These are phyloP conservation scores for Petrocephalus schoutedeni DNA, from an alignment of 2,797 vertebrate genomes.

Conservation along the genomic window DNA sequence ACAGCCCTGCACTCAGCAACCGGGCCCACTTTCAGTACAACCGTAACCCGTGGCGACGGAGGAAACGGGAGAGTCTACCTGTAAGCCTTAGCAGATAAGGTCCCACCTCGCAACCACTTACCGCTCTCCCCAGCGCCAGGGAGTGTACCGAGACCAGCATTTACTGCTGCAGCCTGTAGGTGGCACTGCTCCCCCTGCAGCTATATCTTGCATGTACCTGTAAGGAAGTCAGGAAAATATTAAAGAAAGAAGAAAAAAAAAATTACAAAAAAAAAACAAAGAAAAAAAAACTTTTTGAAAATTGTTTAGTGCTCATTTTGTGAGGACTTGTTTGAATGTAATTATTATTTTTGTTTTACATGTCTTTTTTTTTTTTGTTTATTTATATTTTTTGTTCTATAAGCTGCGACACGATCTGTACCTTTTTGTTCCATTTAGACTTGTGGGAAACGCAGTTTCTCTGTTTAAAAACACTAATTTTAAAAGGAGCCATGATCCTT, in stretches of 20 bases:
- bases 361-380: conserved; percentile 35
- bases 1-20: conserved; percentile 55
- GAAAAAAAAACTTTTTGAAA: conserved; percentile 36
- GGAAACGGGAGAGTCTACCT: conserved; percentile 70
- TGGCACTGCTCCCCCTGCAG: conserved; percentile 52
- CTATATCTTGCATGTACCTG: conserved; percentile 65
- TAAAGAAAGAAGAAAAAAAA: conserved; percentile 26
- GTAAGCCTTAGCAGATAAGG: conserved; percentile 78
- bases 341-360: conserved; percentile 31
- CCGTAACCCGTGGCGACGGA: conserved; percentile 77
- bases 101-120: conserved; percentile 26
- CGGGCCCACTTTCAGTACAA: conserved; percentile 79
- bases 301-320: conserved; percentile 56
- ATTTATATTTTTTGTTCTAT: conserved; percentile 33
- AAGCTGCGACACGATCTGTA: conserved; percentile 28
- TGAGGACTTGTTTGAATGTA: conserved; percentile 60
- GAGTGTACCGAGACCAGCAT: conserved; percentile 55
- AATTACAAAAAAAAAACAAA: conserved; percentile 32
- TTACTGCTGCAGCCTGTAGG: conserved; percentile 50
- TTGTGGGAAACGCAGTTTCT: not conserved
- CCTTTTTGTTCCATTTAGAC: conserved; percentile 16
- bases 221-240: conserved; percentile 51
- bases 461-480: conserved; percentile 3
- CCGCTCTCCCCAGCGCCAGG: conserved; percentile 24
- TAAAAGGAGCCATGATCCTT: not conserved